These are phyloP conservation scores for Hyles euphorbiae DNA, from an alignment of 1,140 invertebrate species.

Conservation along the genomic window DNA sequence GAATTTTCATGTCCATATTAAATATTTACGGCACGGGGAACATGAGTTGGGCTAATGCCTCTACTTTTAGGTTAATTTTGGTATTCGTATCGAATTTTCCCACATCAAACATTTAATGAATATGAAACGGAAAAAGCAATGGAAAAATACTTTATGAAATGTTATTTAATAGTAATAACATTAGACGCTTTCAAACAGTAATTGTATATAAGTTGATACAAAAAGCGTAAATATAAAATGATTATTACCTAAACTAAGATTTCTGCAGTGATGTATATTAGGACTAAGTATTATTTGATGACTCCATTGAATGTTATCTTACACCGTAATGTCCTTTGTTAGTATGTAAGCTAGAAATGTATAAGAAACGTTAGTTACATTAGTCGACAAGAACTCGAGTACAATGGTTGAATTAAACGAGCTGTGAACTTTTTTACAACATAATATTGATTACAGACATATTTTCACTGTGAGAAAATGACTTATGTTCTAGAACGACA, in stretches of 20 bases:
- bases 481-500: too few relatives aligned
- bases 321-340: constrained; percentile 63
- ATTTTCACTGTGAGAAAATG: too few relatives aligned
- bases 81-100: not conserved
- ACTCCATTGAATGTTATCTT: constrained; percentile 63
- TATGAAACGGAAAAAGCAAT: not conserved
- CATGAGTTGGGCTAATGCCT: constrained; percentile 18
- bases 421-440: too few relatives aligned
- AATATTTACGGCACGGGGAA: constrained; percentile 25
- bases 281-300: constrained; percentile 32
- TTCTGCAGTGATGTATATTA: constrained; percentile 34
- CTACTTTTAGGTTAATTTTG: constrained; percentile 12
- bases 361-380: constrained; percentile 29
- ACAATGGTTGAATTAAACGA: too few relatives aligned
- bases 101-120: not conserved
- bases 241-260: constrained; percentile 58
- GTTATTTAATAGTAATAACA: too few relatives aligned
- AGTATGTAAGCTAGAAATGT: constrained; percentile 70
- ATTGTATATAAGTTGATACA: too few relatives aligned
- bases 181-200: too few relatives aligned
- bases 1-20: constrained; percentile 25
- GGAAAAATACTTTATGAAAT: not conserved
- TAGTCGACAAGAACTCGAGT: not conserved
- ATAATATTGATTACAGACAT: too few relatives aligned
- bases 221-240: too few relatives aligned